Evolutionary conservation across 2,113 vertebrate species (phyloP), one percentile per base, ranked within the genome.

Genomic region (Nematolebias whitei): DNA sequence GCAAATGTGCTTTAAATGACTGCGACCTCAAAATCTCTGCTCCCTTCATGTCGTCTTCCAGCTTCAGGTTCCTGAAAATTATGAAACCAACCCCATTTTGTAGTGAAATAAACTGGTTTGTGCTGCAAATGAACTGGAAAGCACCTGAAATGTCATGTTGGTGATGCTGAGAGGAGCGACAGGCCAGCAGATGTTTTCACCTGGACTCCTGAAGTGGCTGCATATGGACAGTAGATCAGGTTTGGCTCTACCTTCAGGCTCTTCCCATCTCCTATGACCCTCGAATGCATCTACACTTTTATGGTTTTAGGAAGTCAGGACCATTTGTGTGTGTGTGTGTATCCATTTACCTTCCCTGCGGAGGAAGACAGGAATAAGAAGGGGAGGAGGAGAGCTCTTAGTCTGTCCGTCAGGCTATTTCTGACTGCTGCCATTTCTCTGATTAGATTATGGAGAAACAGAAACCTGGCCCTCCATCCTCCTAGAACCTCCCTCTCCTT

Each of bases 341-440:
- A 79, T 87, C 81, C 76, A 86, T 85, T 83, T 85, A 80, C 83
- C 74, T 68, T 85, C 83, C 85, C 86, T 2, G 70, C 79, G 76
- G 81, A 88, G 75, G 80, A 87, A 85, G 77, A 85, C 78, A 77
- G 77, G 82, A 84, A 82, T 64, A 81, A 80, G 87, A 72, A 80
- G 79, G 83, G 78, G 80, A 85, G 78, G 82, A 88, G 82, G 82
- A 88, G 85, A 78, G 85, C 87, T 91, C 88, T 90, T 91, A 90
- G 90, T 88, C 88, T 87, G 85, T 90, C 87, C 81, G 78, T 89
- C 84, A 87, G 88, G 90, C 88, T 91, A 91, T 91, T 91, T 90
- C 90, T 91, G 90, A 90, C 88, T 91, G 87, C 87, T 89, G 85
- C 90, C 90, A 91, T 91, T 91, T 89, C 90, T 90, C 87, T 90